Conservation (phyloP, 2,888 invertebrate species). For the Ceramica pisi region DNA sequence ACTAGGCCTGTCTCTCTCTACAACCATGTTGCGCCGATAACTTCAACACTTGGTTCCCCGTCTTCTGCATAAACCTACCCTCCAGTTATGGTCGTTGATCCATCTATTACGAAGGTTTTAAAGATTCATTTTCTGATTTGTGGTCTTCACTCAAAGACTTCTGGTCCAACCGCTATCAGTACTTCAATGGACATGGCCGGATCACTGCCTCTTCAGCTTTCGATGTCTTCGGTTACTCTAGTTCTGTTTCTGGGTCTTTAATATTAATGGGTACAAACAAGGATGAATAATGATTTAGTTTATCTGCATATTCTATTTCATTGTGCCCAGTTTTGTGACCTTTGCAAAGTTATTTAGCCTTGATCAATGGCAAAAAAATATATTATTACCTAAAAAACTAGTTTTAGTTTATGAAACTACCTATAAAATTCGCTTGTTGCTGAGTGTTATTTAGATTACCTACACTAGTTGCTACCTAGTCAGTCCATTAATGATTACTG, state of each 20-base stretch:
- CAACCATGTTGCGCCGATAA: background rate
- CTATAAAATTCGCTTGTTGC: background rate
- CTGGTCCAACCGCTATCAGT: no score
- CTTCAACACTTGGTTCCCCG: background rate
- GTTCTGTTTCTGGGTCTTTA: background rate
- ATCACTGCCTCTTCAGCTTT: background rate
- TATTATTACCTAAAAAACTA: background rate
- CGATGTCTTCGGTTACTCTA: background rate
- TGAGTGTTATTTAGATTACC: background rate
- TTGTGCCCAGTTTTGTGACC: conserved; percentile 4
- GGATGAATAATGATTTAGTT: no score
- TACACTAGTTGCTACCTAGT: background rate
- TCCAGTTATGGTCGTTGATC: no score
- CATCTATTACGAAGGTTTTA: background rate
- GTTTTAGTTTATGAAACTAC: background rate
- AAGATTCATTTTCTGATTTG: background rate
- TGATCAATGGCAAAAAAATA: background rate
- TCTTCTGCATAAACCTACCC: background rate
- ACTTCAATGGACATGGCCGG: background rate
- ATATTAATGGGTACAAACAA: background rate
- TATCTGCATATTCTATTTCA: conserved; percentile 43
- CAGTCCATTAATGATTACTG: background rate
- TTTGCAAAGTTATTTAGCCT: conserved; percentile 9
- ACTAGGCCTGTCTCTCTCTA: no score
- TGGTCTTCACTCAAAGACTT: no score